These are phyloP conservation scores for Mobula birostris DNA, from an alignment of 2,113 vertebrate genomes.

Conservation along the genomic window DNA sequence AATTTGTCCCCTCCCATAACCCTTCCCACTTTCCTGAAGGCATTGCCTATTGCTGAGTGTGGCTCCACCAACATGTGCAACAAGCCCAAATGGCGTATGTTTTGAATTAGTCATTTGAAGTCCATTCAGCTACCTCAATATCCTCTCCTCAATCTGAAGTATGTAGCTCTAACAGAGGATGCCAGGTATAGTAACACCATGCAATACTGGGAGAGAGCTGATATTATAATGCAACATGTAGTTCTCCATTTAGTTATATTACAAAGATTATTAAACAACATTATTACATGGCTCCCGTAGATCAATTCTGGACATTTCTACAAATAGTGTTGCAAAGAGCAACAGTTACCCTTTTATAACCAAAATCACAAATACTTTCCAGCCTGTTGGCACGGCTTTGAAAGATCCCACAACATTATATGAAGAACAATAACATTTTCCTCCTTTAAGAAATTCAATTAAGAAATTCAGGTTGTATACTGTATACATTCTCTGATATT, in stretches of 20 bases:
- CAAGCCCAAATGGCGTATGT: not conserved
- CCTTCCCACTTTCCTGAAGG: not conserved
- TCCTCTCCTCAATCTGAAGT: not conserved
- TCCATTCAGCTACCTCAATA: not conserved
- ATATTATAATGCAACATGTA: not conserved
- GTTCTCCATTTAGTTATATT: not conserved
- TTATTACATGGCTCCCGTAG: too few species aligned
- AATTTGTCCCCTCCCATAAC: not conserved
- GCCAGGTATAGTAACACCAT: not conserved
- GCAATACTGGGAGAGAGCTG: not conserved
- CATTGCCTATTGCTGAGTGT: not conserved
- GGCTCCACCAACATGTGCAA: not conserved
- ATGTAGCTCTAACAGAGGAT: not conserved
- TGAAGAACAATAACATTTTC: not conserved
- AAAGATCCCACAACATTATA: not conserved
- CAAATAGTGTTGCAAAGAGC: too few species aligned
- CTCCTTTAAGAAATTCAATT: not conserved
- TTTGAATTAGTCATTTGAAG: not conserved
- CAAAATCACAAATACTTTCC: too few species aligned
- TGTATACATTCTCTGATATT: too few species aligned
- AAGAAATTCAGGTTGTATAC: too few species aligned
- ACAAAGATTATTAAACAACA: not conserved
- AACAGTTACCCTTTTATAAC: too few species aligned
- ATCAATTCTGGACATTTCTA: too few species aligned
- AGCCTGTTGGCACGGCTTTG: not conserved